phyloP scores from a whole-genome alignment of 1,140 invertebrate species.

The Orius laevigatus region DNA sequence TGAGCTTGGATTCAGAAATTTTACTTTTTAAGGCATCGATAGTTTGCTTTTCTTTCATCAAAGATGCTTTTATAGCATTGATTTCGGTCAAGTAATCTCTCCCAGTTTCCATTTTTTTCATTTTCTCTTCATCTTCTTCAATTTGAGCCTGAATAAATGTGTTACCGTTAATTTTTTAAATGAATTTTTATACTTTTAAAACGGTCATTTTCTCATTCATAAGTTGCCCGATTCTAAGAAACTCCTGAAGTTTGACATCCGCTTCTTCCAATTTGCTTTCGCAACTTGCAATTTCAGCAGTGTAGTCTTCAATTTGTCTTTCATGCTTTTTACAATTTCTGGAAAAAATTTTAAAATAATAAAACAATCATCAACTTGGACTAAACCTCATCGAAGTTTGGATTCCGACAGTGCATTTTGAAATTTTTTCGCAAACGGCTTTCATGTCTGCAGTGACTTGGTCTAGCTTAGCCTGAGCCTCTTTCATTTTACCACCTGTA shows the following conservation, averaged over 20 bases:
- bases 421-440: slow-evolving; percentile 52
- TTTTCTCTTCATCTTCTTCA: slow-evolving; percentile 33
- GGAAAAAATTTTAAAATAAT: slow-evolving; percentile 3
- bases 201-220: too few species aligned
- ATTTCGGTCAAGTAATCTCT: too few species aligned
- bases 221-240: too few species aligned
- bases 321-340: slow-evolving; percentile 7
- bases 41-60: neutral
- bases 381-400: slow-evolving; percentile 57
- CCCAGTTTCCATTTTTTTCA: slow-evolving; percentile 30
- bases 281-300: neutral
- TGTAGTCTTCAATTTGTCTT: too few species aligned
- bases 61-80: neutral
- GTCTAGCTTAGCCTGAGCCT: slow-evolving; percentile 52
- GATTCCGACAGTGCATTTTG: slow-evolving; percentile 61
- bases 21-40: neutral
- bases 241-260: too few species aligned
- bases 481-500: slow-evolving; percentile 48
- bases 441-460: slow-evolving; percentile 49
- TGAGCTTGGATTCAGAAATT: slow-evolving; percentile 6
- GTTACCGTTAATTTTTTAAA: too few species aligned
- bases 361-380: slow-evolving; percentile 2
- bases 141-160: slow-evolving; percentile 27
- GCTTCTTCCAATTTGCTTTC: neutral
- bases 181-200: neutral